Percentiles rank a stretch among this genome's conserved stretches.
Evolutionary conservation across 2,797 vertebrate genomes (phyloP).

Genomic region (Anas bahamensis): DNA sequence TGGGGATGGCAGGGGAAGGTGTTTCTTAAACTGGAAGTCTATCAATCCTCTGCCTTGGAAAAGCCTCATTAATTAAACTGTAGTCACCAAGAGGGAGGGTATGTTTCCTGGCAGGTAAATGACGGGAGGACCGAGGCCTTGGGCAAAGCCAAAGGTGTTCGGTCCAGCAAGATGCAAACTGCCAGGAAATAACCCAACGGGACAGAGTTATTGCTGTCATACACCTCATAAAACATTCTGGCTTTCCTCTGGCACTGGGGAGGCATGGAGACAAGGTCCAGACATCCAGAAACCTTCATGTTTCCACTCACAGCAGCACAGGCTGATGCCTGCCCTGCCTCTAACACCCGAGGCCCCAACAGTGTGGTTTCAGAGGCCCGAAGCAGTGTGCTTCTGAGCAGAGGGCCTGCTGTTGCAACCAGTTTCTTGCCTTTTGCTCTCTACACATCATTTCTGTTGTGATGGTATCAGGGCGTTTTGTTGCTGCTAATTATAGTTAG

Average conservation of each 20-base stretch:
- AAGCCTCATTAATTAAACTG: conserved; percentile 33
- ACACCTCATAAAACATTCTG: not conserved
- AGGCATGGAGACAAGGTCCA: not conserved
- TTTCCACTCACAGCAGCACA: not conserved
- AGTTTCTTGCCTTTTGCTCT: not conserved
- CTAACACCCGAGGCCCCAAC: not conserved
- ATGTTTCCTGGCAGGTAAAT: conserved; percentile 28
- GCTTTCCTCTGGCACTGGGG: conserved; percentile 5
- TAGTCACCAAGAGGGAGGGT: not conserved
- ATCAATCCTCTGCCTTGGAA: not conserved
- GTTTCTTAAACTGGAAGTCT: conserved; percentile 5
- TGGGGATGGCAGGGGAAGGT: conserved; percentile 13
- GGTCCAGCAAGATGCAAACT: conserved; percentile 35
- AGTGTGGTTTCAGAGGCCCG: not conserved
- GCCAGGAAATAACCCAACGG: conserved; percentile 41
- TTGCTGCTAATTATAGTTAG: not conserved
- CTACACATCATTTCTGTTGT: not conserved
- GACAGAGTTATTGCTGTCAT: not conserved
- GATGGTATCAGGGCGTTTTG: not conserved
- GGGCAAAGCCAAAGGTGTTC: conserved; percentile 28
- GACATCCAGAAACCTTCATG: no score
- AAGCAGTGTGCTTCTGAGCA: not conserved
- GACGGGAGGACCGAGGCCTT: conserved; percentile 17
- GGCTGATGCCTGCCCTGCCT: not conserved
- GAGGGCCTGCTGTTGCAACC: not conserved